Conservation (phyloP, 1,140 invertebrate species). For the Drosophila pruinosa region DNA sequence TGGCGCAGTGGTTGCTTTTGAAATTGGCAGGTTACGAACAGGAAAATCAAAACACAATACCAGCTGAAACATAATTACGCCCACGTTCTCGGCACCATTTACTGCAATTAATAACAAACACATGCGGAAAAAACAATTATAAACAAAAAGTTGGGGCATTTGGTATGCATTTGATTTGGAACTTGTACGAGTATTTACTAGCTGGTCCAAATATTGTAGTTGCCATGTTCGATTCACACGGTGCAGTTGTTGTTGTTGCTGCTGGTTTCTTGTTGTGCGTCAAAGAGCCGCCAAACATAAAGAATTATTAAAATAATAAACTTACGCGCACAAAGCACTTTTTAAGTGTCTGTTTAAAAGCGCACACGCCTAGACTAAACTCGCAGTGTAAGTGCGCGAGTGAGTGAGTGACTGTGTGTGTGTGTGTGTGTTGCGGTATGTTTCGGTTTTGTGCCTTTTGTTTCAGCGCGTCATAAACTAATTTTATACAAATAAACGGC, state of each 20-base stretch:
- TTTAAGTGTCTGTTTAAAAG: slow-evolving; percentile 64
- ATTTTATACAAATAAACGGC: slow-evolving; percentile 74
- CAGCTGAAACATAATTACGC: slow-evolving; percentile 20
- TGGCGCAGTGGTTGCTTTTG: background rate
- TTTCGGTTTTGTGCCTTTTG: slow-evolving; percentile 39
- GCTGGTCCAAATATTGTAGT: slow-evolving; percentile 45
- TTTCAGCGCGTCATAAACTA: slow-evolving; percentile 63
- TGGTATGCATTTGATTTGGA: slow-evolving; percentile 47
- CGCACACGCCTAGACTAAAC: slow-evolving; percentile 4
- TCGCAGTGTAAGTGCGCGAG: background rate
- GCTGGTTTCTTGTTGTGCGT: slow-evolving; percentile 41
- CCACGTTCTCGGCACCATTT: slow-evolving; percentile 41
- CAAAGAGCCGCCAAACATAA: slow-evolving; percentile 60
- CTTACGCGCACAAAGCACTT: slow-evolving; percentile 55
- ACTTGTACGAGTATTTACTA: background rate
- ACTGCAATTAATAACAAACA: slow-evolving; percentile 66
- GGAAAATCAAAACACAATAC: background rate
- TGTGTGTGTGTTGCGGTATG: slow-evolving; percentile 12
- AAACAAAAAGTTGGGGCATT: slow-evolving; percentile 49
- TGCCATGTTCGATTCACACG: slow-evolving; percentile 36
- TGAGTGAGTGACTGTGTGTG: background rate
- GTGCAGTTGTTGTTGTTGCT: slow-evolving; percentile 52
- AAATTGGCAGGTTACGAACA: background rate
- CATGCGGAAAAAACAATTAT: slow-evolving; percentile 41
- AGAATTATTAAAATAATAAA: slow-evolving; percentile 77